Evolutionary conservation across 2,888 invertebrate species (phyloP), one percentile per base, ranked within the genome.

Genomic region (Phrixothrix hirtus): DNA sequence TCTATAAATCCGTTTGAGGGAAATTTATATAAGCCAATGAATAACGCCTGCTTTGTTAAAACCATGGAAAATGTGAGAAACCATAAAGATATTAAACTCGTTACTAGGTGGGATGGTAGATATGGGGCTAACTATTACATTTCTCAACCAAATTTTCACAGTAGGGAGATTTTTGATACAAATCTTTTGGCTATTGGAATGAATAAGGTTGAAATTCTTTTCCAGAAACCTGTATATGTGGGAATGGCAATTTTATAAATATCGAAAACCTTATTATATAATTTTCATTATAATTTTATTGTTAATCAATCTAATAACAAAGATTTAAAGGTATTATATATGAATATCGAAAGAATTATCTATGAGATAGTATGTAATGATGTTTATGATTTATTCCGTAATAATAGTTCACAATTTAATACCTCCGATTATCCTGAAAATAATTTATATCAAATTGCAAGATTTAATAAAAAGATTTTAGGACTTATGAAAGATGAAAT

Each of bases 51-150:
- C 0, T 61, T 54, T 31, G 62, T 58, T 5, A 74, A 73, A 59
- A 67, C 67, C 2, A 71, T 73, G 66, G 71, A 71, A 57, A 72
- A 74, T 59, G 66, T 69, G n/a, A 53, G 69, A 36, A 72, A 71
- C 34, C 55, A 62, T 51, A 60, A 65, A 11, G 63, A 67, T 50
- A 60, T 78, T 1, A 58, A 46, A 34, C 27, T 64, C 4, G 41
- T 60, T 2, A 57, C 51, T 1, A 29, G 51, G 9, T 61, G 61
- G 59, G 49, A 38, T 3, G 56, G 56, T 2, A 60, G 68, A 45
- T 62, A 67, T 62, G 66, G 68, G 46, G 68, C 48, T 12, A 21
- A 49, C 10, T 46, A 51, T 2, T 31, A 39, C 5, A 61, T 59
- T 12, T 31, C 58, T 1, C 52, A 53, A 43, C 58, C 61, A 5